A percentile compares a stretch with the other conserved stretches of the same genome.
Evolutionary conservation across 2,888 invertebrate species (phyloP).

Genomic region (Hemaris fuciformis): DNA sequence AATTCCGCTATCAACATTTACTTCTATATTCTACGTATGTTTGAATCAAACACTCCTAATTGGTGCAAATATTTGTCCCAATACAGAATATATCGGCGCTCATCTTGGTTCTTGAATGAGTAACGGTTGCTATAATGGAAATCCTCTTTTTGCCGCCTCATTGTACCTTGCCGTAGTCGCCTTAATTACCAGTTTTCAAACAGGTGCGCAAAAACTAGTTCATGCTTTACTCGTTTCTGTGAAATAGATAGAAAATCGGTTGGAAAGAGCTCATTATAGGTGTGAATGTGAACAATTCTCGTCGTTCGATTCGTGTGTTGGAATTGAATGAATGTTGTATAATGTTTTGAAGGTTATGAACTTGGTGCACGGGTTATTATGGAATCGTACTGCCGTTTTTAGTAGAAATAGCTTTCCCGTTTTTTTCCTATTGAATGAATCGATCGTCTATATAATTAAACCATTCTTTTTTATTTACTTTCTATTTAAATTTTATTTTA

Average conservation of each 20-base stretch:
- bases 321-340: neutral
- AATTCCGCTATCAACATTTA: neutral
- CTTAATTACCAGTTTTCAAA: slow-evolving; percentile 1
- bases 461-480: neutral
- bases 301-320: neutral
- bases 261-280: slow-evolving; percentile 4
- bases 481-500: slow-evolving; percentile 16
- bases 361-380: neutral
- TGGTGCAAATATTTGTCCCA: neutral
- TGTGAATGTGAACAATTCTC: slow-evolving; percentile 1
- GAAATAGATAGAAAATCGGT: slow-evolving; percentile 3
- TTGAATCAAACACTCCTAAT: neutral
- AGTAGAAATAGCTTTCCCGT: neutral
- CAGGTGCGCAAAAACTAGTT: slow-evolving; percentile 6
- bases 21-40: too few relatives aligned
- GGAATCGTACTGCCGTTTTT: neutral
- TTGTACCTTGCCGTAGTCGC: slow-evolving; percentile 3
- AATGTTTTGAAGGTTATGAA: neutral
- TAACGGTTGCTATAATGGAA: slow-evolving; percentile 1
- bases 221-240: neutral
- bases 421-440: neutral
- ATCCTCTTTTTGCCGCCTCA: slow-evolving; percentile 3
- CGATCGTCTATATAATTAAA: neutral
- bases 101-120: neutral
- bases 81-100: neutral